Base-by-base conservation (phyloP, 2,888 invertebrate species). In the Drosophila phalerata region DNA sequence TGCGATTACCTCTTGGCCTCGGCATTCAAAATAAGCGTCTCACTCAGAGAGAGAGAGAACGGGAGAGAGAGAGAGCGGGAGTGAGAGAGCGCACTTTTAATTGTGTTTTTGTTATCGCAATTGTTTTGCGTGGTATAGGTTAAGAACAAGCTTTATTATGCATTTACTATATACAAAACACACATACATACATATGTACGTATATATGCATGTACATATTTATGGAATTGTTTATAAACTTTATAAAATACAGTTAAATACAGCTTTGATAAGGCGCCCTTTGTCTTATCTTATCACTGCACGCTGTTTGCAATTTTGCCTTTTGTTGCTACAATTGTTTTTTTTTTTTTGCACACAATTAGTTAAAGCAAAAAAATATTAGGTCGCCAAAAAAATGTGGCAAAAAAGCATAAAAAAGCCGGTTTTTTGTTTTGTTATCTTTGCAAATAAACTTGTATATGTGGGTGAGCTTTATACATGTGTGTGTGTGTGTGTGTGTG, bases 1-100 rank as follows among this genome's bases (percentile, higher is more conserved):
- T 48, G 71, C 81, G 81, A 80, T 80, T 81, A 79, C 77, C 79
- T 79, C 81, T 81, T 81, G 81, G 81, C 79, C 79, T 81, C 77
- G 81, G 79, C 79, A 80, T 80, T 80, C 81, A 77, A 74, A 77
- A 67, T 69, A 77, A 69, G 48, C 52, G 42, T 13, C 47, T 30
- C 47, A 49, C 17, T 10, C 9, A 30, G 30, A 30, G 30, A n/a
- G 57, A 28, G 25, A 38, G 38, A 10, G 38, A 25, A 25, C 5
- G 25, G 25, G 25, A 25, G 5, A 3, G 22, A 25, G 25, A 22
- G 15, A 15, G 37, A 22, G 37, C 37, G 37, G 6, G 22, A 19
- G 15, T 22, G 22, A 55, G 30, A 42, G 55, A 60, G 77, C 42
- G 69, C 79, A 70, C 75, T 70, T 74, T 79, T 79, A 79, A 78